Conservation (phyloP, 2,888 invertebrate genomes). For the Drosophila lacicola region DNA sequence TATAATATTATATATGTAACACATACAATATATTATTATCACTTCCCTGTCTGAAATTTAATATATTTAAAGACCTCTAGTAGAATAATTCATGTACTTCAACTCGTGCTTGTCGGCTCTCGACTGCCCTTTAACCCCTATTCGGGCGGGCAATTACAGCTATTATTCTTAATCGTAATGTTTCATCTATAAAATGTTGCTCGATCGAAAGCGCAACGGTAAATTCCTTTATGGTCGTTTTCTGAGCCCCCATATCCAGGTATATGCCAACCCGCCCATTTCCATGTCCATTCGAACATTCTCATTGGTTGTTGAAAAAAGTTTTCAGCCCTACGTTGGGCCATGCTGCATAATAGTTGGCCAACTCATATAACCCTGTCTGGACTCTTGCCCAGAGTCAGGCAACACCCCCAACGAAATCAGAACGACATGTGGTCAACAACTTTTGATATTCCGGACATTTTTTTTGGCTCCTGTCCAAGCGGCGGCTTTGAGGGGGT, state of each 20-base stretch:
- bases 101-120: not conserved
- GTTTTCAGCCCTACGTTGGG: constrained; percentile 40
- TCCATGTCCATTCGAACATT: constrained; percentile 25
- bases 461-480: not conserved
- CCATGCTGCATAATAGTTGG: constrained; percentile 69
- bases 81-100: not conserved
- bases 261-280: constrained; percentile 20
- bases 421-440: constrained; percentile 52
- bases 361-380: constrained; percentile 63
- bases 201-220: constrained; percentile 22
- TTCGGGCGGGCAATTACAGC: constrained; percentile 3
- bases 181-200: constrained; percentile 47
- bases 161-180: constrained; percentile 39
- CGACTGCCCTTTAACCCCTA: constrained; percentile 1
- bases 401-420: constrained; percentile 56
- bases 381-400: constrained; percentile 22
- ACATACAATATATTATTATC: no score
- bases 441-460: not conserved
- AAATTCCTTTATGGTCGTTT: constrained; percentile 43
- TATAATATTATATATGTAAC: no score
- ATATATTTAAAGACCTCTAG: not conserved
- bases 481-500: constrained; percentile 40
- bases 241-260: constrained; percentile 5
- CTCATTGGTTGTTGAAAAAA: constrained; percentile 58
- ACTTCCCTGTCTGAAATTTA: not conserved